These are phyloP conservation scores for Heliconius sara DNA, from an alignment of 2,888 invertebrate genomes.

Conservation along the genomic window DNA sequence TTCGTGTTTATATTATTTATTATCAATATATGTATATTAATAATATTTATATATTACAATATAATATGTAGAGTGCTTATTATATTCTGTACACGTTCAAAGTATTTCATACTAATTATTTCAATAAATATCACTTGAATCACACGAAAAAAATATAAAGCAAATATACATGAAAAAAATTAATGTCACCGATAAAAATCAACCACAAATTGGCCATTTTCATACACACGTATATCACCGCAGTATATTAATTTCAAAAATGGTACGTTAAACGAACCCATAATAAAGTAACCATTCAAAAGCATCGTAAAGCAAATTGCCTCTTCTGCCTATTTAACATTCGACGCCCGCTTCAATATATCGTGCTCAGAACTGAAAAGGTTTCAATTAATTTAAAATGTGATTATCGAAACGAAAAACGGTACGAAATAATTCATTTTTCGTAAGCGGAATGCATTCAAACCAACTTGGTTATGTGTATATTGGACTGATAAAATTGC, in stretches of 20 bases:
- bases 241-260: constrained; percentile 32
- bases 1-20: too few relatives aligned
- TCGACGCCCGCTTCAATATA: constrained; percentile 52
- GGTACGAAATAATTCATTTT: constrained; percentile 49
- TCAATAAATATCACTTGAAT: background rate
- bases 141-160: background rate
- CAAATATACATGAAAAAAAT: background rate
- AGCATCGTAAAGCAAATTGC: constrained; percentile 52
- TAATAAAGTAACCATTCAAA: constrained; percentile 49
- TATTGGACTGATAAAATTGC: background rate
- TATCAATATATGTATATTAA: too few relatives aligned
- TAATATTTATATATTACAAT: too few relatives aligned
- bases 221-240: constrained; percentile 18
- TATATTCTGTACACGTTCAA: background rate
- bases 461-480: constrained; percentile 39
- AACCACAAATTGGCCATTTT: constrained; percentile 15
- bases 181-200: constrained; percentile 12
- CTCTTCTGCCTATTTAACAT: constrained; percentile 55
- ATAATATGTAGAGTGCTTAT: background rate
- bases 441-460: constrained; percentile 51
- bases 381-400: constrained; percentile 60
- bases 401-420: constrained; percentile 54
- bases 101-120: background rate
- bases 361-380: constrained; percentile 55
- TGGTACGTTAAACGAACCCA: constrained; percentile 40